Evolutionary conservation across 2,797 vertebrate genomes (phyloP), one percentile per base, ranked within the genome.

Genomic region (Mormyrops boulengeri): DNA sequence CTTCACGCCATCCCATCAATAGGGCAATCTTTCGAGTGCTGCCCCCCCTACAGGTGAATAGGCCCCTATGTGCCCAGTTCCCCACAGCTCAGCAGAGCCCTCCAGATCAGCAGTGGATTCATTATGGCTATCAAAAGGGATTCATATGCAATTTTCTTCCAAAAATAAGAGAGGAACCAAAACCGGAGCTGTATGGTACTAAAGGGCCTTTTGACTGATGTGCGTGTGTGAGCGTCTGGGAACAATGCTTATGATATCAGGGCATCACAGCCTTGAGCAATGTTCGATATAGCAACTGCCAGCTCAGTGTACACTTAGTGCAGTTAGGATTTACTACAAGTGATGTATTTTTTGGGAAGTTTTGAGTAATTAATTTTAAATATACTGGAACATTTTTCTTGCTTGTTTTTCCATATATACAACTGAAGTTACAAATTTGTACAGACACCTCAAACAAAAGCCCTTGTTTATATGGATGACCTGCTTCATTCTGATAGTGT

Each of bases 151-250:
- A 73, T 88, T 90, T 88, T 90, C 77, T 85, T 90, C 77, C 57
- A 50, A 90, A 90, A 90, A 89, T 90, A 90, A 44, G 26, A 86
- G 80, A 90, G 89, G 89, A 90, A 89, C 80, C 47, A 30, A n/a
- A 14, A 30, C 57, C 62, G 85, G 6, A 84, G 77, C 30, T 66
- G 55, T 9, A 53, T 38, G 49, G 77, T 52, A 55, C 53, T 88
- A 86, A 90, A 69, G 80, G 17, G 49, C 88, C 85, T 88, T 88
- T 90, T 90, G 69, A 90, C 26, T 38, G 49, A 38, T 89, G 30
- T 60, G 77, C 4, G 50, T 52, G 17, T 88, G 88, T 52, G 82
- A 85, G n/a, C 84, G 2, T 85, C 47, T 53, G 19, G 30, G n/a
- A 85, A 26, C 50, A 22, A 53, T 30, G 7, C 3, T 50, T 26